Evolutionary conservation across 2,797 vertebrate genomes (phyloP).

Genomic region (Amazona finschi): DNA sequence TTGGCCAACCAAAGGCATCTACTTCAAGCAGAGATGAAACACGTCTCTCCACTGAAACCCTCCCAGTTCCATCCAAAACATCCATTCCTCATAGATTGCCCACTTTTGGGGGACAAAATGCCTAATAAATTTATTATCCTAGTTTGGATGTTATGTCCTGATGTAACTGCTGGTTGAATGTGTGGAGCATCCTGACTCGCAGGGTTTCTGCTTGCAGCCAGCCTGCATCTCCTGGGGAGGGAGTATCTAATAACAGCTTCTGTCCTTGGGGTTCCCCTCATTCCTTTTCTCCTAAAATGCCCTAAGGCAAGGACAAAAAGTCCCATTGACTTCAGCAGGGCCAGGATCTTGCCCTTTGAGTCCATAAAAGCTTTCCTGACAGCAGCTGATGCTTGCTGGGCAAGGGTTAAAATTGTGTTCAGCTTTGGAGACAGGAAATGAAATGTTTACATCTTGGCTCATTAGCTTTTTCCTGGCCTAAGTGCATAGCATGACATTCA

Average conservation of each 20-base stretch:
- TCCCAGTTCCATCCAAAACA: neutral
- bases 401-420: constrained; percentile 65
- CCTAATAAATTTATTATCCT: neutral
- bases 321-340: neutral
- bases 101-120: neutral
- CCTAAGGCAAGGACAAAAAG: neutral
- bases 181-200: neutral
- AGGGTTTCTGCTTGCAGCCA: neutral
- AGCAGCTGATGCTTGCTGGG: constrained; percentile 65
- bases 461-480: neutral
- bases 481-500: constrained; percentile 20
- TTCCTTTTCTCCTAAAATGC: neutral
- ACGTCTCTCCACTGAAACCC: neutral
- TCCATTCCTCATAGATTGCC: neutral
- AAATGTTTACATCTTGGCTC: constrained; percentile 51
- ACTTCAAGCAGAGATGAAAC: neutral
- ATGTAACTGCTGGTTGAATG: neutral
- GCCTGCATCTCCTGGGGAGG: neutral
- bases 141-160: accelerated
- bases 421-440: constrained; percentile 46
- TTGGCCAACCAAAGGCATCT: neutral
- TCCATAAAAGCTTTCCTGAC: constrained; percentile 65
- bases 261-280: constrained; percentile 15
- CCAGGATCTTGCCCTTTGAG: neutral
- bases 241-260: neutral